These are phyloP conservation scores for Oreocharis arfaki DNA, from an alignment of 2,113 vertebrate species.

Conservation along the genomic window DNA sequence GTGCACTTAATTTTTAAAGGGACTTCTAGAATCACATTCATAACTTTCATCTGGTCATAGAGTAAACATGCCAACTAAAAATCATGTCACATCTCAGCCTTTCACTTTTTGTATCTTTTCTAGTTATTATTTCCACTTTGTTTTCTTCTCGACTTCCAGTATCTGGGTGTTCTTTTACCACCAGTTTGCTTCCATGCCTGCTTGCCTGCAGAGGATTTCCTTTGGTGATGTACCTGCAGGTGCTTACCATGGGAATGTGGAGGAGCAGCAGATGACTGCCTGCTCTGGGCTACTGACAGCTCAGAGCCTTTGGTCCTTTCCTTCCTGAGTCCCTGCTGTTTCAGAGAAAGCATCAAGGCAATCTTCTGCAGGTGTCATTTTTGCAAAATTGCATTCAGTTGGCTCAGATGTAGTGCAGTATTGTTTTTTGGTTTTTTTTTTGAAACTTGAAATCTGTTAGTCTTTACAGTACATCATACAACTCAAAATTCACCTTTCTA, in stretches of 20 bases:
- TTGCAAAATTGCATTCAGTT: background rate
- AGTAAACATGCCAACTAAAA: background rate
- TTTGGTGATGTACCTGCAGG: background rate
- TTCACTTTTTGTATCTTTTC: background rate
- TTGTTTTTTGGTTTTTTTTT: background rate
- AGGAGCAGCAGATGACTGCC: background rate
- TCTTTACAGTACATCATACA: background rate
- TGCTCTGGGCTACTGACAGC: background rate
- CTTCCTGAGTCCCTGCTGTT: background rate
- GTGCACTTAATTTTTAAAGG: background rate
- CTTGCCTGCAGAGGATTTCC: background rate
- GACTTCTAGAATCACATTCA: rapidly evolving
- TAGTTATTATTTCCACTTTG: background rate
- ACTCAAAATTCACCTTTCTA: background rate
- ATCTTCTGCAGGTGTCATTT: background rate
- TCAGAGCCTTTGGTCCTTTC: background rate
- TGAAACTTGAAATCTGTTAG: background rate
- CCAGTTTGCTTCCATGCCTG: background rate
- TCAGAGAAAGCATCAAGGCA: background rate
- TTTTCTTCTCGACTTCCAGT: background rate
- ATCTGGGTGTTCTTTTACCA: background rate
- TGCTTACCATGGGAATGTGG: background rate
- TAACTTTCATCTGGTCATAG: background rate
- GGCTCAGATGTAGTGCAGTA: background rate
- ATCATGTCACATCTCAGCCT: background rate